These are phyloP conservation scores for Pyrocoelia pectoralis DNA, from an alignment of 2,888 invertebrate species.

Conservation along the genomic window DNA sequence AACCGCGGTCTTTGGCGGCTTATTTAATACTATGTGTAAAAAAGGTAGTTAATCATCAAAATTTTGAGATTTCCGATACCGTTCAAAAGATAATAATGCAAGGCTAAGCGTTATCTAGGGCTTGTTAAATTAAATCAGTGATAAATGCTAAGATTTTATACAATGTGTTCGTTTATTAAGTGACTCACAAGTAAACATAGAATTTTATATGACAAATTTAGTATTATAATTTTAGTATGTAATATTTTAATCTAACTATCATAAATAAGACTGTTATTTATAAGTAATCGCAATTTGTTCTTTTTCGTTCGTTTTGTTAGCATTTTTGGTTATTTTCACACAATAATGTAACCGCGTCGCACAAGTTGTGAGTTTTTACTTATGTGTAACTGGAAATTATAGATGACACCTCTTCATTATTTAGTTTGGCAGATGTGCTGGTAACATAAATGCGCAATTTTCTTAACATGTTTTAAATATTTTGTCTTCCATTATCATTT, in stretches of 20 bases:
- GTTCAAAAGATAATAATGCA: conserved; percentile 9
- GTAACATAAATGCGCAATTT: background rate
- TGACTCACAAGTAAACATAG: conserved; percentile 17
- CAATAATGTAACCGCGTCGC: background rate
- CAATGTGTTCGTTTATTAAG: conserved; percentile 23
- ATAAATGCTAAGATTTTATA: conserved; percentile 22
- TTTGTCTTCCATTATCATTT: conserved; percentile 32
- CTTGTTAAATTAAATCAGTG: conserved; percentile 15
- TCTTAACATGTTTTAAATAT: conserved; percentile 11
- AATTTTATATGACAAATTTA: conserved; percentile 16
- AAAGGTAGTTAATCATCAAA: background rate
- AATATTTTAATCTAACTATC: conserved; percentile 1
- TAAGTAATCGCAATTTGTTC: background rate
- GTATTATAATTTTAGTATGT: background rate
- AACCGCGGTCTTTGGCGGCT: background rate
- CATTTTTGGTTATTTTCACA: background rate
- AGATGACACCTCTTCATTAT: background rate
- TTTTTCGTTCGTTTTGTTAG: background rate
- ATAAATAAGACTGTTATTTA: conserved; percentile 3
- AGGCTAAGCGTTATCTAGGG: conserved; percentile 12
- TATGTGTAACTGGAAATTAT: too few relatives aligned
- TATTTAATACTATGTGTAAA: conserved; percentile 8
- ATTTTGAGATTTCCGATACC: background rate
- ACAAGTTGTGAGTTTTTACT: background rate
- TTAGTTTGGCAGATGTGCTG: background rate